Conservation (phyloP, 2,888 invertebrate genomes). For the Cantharis flavilabris region DNA sequence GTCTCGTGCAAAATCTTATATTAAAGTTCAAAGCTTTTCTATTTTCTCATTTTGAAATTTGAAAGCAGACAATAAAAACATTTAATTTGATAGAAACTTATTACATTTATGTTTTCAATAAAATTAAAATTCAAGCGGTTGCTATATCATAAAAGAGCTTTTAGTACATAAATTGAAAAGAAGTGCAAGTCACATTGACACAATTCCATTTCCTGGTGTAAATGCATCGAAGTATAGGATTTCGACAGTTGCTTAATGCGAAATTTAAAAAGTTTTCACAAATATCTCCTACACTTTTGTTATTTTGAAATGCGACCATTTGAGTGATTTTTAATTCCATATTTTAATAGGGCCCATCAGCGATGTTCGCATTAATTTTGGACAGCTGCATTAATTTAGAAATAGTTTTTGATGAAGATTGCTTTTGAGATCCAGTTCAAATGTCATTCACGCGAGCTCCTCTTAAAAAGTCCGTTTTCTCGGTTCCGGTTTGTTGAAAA, state of each 20-base stretch:
- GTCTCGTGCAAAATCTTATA: neutral
- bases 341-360: too few species aligned
- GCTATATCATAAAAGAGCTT: neutral
- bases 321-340: neutral
- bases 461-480: neutral
- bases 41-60: neutral
- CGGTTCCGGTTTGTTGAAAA: neutral
- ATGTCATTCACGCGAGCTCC: neutral
- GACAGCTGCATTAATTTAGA: neutral
- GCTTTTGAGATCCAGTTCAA: neutral
- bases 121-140: neutral
- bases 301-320: neutral
- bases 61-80: neutral
- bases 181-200: neutral
- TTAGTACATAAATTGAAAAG: neutral
- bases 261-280: neutral
- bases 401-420: neutral
- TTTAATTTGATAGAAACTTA: neutral
- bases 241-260: constrained; percentile 7
- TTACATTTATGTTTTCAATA: neutral
- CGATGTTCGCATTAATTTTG: neutral
- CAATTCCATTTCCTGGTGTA: constrained; percentile 9
- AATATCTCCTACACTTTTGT: neutral
- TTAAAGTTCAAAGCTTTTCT: neutral
- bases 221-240: neutral